A percentile compares a stretch with the other conserved stretches of the same genome.
Evolutionary conservation across 2,888 invertebrate genomes (phyloP).

Genomic region (Dermolepida albohirtum): DNA sequence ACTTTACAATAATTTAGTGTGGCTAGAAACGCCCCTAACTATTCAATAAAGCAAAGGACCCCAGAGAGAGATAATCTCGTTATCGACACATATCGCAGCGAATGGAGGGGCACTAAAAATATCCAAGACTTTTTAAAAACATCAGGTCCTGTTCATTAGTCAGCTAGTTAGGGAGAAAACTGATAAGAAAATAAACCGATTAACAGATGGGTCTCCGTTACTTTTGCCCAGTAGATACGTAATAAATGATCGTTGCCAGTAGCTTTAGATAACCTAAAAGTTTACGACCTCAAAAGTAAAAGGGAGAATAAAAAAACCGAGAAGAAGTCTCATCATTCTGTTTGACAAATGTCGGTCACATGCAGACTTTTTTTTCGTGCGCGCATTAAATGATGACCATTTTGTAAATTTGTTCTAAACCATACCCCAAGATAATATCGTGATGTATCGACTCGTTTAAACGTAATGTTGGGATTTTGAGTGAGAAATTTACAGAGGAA

Average conservation of each 20-base stretch:
- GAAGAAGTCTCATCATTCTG: neutral
- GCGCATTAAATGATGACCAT: constrained; percentile 16
- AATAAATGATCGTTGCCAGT: constrained; percentile 37
- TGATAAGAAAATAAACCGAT: constrained; percentile 52
- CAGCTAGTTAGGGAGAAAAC: constrained; percentile 41
- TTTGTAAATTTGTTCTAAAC: constrained; percentile 21
- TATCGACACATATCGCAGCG: constrained; percentile 45
- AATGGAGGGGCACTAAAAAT: constrained; percentile 48
- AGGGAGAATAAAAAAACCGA: no score
- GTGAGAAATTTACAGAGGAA: neutral
- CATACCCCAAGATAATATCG: constrained; percentile 21
- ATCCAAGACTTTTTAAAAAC: constrained; percentile 47
- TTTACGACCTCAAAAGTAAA: constrained; percentile 32
- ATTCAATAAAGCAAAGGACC: constrained; percentile 22
- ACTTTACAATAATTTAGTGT: no score
- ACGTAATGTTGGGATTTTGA: neutral
- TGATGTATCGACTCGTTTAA: constrained; percentile 21
- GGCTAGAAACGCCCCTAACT: constrained; percentile 37
- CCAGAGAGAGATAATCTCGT: constrained; percentile 48
- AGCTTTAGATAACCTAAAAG: constrained; percentile 31
- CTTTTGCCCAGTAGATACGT: constrained; percentile 27
- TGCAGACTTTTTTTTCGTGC: constrained; percentile 15
- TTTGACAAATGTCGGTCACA: constrained; percentile 19
- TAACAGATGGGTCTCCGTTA: constrained; percentile 43
- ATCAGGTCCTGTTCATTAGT: constrained; percentile 53